These are phyloP conservation scores for Leucozona laternaria DNA, from an alignment of 2,888 invertebrate species.

Conservation along the genomic window DNA sequence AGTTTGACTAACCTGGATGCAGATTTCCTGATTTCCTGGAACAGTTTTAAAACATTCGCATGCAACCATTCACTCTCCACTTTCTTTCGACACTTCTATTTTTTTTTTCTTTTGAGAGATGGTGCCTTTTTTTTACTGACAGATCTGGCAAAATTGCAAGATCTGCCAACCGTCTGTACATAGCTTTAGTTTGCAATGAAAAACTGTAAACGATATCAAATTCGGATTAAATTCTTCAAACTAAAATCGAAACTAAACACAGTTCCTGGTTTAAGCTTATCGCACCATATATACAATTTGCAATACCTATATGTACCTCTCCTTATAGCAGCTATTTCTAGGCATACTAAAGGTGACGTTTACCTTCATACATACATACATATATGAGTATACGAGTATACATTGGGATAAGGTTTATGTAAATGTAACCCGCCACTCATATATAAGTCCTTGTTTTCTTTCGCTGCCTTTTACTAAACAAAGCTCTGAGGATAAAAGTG, in stretches of 20 bases:
- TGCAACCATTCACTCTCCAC: too few relatives aligned
- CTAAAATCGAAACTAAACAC: not conserved
- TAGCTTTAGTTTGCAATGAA: too few relatives aligned
- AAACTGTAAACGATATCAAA: not conserved
- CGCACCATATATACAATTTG: not conserved
- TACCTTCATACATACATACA: not conserved
- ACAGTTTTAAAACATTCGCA: too few relatives aligned
- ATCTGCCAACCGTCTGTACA: too few relatives aligned
- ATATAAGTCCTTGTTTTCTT: slow-evolving; percentile 30
- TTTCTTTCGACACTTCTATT: too few relatives aligned
- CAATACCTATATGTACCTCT: not conserved
- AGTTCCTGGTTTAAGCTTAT: not conserved
- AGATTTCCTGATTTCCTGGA: too few relatives aligned
- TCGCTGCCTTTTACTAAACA: slow-evolving; percentile 43
- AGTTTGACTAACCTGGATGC: too few relatives aligned
- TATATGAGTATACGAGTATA: not conserved
- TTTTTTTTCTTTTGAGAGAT: too few relatives aligned
- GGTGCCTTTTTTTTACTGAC: too few relatives aligned
- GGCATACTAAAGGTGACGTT: not conserved
- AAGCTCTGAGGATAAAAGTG: slow-evolving; percentile 70
- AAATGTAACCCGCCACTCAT: slow-evolving; percentile 3
- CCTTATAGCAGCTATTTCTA: not conserved
- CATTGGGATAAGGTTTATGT: not conserved
- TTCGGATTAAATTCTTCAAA: not conserved
- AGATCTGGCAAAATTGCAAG: too few relatives aligned